A percentile compares a stretch with the other conserved stretches of the same genome.
These are phyloP conservation scores for Aleadryas rufinucha DNA, from an alignment of 2,113 vertebrate genomes.

Conservation along the genomic window DNA sequence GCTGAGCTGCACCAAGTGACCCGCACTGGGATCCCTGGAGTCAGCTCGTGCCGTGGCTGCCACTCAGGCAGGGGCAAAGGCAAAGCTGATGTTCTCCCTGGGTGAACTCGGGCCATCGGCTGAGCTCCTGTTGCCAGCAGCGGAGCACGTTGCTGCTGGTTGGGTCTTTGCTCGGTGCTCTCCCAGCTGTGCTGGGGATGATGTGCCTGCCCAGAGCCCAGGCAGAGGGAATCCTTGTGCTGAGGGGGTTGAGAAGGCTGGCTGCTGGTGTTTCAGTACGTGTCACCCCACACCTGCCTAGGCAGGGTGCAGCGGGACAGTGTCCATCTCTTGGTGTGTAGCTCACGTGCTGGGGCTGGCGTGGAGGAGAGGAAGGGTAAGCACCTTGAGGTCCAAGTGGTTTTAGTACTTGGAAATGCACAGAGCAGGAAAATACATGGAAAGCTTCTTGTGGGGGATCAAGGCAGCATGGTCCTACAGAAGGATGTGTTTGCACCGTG, in stretches of 20 bases:
- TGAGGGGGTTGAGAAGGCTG: not conserved
- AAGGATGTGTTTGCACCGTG: rapidly evolving
- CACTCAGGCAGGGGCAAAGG: not conserved
- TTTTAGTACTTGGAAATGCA: not conserved
- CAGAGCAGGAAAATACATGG: not conserved
- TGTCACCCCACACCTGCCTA: not conserved
- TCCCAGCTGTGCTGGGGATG: rapidly evolving
- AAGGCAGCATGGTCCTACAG: not conserved
- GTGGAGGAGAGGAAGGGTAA: not conserved
- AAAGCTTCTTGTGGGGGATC: not conserved
- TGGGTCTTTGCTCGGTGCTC: not conserved
- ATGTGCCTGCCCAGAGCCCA: not conserved
- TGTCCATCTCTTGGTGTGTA: not conserved
- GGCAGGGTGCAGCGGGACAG: not conserved
- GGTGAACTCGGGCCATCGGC: rapidly evolving
- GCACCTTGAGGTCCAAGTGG: rapidly evolving
- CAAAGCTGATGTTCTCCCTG: not conserved
- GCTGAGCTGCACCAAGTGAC: not conserved
- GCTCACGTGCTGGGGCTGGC: not conserved
- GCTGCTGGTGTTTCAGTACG: not conserved
- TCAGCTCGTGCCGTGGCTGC: not conserved
- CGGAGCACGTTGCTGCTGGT: rapidly evolving
- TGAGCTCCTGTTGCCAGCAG: not conserved
- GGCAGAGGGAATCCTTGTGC: not conserved
- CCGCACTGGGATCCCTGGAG: not conserved